Percentiles rank a stretch among this genome's conserved stretches.
These are phyloP conservation scores for Ganaspis sp. DNA, from an alignment of 1,140 invertebrate genomes.

Conservation along the genomic window DNA sequence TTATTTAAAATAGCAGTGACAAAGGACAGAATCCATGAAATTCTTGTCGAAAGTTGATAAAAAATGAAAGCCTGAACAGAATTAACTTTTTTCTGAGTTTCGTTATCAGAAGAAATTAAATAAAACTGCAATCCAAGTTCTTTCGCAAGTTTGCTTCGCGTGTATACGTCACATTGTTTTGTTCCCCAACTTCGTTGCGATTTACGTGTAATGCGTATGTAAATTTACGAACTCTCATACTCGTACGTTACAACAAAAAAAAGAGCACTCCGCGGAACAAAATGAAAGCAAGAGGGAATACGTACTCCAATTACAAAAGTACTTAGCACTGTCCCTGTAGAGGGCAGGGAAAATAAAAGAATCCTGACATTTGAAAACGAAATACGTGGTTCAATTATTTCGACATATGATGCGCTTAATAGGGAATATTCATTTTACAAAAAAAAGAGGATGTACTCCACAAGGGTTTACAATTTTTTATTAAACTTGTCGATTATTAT, in stretches of 20 bases:
- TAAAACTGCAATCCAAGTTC: slow-evolving; percentile 14
- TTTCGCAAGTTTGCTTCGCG: not conserved
- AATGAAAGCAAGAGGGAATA: slow-evolving; percentile 10
- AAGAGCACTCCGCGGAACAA: slow-evolving; percentile 11
- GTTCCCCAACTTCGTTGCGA: not conserved
- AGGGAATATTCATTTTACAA: not conserved
- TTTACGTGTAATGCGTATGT: slow-evolving; percentile 19
- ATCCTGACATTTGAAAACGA: not conserved
- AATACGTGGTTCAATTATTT: not conserved
- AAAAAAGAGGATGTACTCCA: no score
- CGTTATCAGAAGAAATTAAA: slow-evolving; percentile 18
- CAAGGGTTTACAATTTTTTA: not conserved
- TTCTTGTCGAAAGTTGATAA: not conserved
- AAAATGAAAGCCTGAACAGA: not conserved
- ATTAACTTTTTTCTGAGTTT: not conserved
- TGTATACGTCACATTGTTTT: slow-evolving; percentile 18
- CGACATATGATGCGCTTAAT: not conserved
- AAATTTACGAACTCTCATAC: slow-evolving; percentile 5
- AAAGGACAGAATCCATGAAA: not conserved
- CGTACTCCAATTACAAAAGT: slow-evolving; percentile 23
- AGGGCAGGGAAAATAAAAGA: slow-evolving; percentile 17
- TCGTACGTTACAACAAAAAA: not conserved
- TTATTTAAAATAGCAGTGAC: not conserved
- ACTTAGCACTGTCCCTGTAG: slow-evolving; percentile 1
- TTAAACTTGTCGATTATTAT: no score